Evolutionary conservation across 2,888 invertebrate species (phyloP).

Genomic region (Lasioglossum leucozonium): DNA sequence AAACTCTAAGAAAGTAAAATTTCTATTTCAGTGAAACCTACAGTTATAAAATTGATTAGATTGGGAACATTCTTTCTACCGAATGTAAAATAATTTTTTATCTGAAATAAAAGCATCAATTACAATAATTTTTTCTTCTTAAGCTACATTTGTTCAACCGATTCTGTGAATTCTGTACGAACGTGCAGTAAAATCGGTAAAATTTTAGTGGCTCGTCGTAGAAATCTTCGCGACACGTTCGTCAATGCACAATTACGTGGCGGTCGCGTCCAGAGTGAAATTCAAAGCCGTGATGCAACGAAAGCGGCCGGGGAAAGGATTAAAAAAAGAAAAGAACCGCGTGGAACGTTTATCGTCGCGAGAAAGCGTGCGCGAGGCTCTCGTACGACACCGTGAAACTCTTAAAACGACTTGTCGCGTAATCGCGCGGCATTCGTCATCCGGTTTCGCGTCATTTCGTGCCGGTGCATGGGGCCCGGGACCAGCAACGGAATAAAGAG

Average conservation of each 20-base stretch:
- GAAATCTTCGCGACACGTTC: not conserved
- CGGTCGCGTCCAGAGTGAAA: not conserved
- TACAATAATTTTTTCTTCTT: too few relatives aligned
- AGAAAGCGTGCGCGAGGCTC: slow-evolving; percentile 36
- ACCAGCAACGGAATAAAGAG: slow-evolving; percentile 47
- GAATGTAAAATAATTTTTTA: too few relatives aligned
- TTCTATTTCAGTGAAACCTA: too few relatives aligned
- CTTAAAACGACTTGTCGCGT: slow-evolving; percentile 70
- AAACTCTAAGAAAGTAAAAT: not conserved
- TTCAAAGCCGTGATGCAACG: slow-evolving; percentile 17
- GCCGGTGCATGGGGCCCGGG: slow-evolving; percentile 20
- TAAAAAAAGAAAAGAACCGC: slow-evolving; percentile 16
- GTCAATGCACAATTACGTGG: not conserved
- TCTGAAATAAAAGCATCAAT: too few relatives aligned
- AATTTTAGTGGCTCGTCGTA: not conserved
- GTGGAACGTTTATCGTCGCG: slow-evolving; percentile 46
- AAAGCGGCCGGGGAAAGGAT: slow-evolving; percentile 4
- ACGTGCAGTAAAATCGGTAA: not conserved
- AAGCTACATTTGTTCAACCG: not conserved
- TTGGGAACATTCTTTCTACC: too few relatives aligned
- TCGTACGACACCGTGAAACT: slow-evolving; percentile 50
- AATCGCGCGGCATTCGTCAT: slow-evolving; percentile 72
- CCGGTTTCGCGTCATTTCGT: slow-evolving; percentile 62
- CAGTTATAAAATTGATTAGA: too few relatives aligned
- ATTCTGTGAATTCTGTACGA: not conserved